These are phyloP conservation scores for Ametastegia equiseti DNA, from an alignment of 2,888 invertebrate species.

Conservation along the genomic window DNA sequence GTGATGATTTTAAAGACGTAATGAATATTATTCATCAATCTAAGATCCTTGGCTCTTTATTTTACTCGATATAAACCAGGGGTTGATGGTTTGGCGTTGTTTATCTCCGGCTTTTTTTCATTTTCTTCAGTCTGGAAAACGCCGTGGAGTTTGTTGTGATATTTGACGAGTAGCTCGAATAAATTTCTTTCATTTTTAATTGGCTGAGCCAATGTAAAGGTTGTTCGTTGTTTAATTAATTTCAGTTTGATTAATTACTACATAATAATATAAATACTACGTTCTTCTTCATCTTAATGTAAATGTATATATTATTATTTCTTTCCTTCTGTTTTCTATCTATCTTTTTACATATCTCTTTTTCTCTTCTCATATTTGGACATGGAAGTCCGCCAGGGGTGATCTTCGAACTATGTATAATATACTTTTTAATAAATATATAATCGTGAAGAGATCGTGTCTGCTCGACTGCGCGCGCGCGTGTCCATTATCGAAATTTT, in stretches of 20 bases:
- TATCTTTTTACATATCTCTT: slow-evolving; percentile 45
- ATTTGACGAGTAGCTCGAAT: slow-evolving; percentile 65
- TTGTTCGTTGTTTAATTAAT: slow-evolving; percentile 62
- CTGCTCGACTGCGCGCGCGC: slow-evolving; percentile 52
- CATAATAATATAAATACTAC: slow-evolving; percentile 11
- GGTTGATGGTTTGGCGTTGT: too few species aligned
- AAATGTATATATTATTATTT: not conserved
- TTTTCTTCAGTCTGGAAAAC: slow-evolving; percentile 31
- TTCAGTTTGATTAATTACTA: slow-evolving; percentile 55
- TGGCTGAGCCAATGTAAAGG: slow-evolving; percentile 68
- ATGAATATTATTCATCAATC: too few species aligned
- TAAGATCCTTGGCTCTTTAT: too few species aligned
- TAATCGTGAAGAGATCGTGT: slow-evolving; percentile 47
- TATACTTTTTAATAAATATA: slow-evolving; percentile 43
- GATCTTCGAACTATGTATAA: slow-evolving; percentile 52
- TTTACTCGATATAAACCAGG: too few species aligned
- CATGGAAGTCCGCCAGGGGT: too few species aligned
- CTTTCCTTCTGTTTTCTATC: slow-evolving; percentile 47
- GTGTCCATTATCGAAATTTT: slow-evolving; percentile 60
- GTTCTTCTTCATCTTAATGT: too few species aligned
- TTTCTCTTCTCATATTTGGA: slow-evolving; percentile 54
- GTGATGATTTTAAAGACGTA: too few species aligned
- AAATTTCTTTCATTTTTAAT: slow-evolving; percentile 59
- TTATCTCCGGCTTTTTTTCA: too few species aligned
- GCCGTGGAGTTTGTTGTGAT: slow-evolving; percentile 68